phyloP scores from a whole-genome alignment of 2,113 vertebrate species.

The Ptilorrhoa leucosticta region DNA sequence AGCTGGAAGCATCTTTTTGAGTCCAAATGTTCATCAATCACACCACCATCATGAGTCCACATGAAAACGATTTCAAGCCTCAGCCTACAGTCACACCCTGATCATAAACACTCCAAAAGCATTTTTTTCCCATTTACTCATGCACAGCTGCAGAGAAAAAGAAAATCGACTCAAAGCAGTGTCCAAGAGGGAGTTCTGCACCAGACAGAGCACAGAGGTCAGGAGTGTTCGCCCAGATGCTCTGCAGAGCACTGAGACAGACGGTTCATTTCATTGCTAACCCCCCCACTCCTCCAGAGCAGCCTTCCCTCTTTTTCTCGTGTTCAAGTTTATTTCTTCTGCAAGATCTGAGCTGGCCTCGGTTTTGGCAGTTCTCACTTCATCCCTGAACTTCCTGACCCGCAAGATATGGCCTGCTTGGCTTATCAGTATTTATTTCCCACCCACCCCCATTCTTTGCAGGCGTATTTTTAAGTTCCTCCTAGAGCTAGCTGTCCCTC shows the following conservation, averaged over 20 bases:
- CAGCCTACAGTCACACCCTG: background rate
- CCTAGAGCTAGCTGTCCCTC: background rate
- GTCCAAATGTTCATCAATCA: constrained; percentile 22
- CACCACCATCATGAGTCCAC: background rate
- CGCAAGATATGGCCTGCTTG: background rate
- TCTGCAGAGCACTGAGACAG: background rate
- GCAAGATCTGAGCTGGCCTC: background rate
- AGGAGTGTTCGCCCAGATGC: background rate
- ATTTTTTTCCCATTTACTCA: constrained; percentile 1
- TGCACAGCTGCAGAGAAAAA: background rate
- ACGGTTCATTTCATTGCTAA: background rate
- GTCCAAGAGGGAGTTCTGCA: background rate
- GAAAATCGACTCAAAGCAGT: background rate
- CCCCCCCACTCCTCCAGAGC: background rate
- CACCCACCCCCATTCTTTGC: background rate
- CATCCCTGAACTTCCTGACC: constrained; percentile 1
- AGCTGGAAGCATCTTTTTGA: background rate
- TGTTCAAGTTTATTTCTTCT: background rate
- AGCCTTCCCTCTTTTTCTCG: background rate
- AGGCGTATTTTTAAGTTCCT: background rate
- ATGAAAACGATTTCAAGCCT: background rate
- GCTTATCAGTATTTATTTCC: background rate
- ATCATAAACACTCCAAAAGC: background rate
- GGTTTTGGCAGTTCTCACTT: background rate
- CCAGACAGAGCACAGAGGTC: background rate